Conservation (phyloP, 2,888 invertebrate genomes). For the Cerastoderma edule region DNA sequence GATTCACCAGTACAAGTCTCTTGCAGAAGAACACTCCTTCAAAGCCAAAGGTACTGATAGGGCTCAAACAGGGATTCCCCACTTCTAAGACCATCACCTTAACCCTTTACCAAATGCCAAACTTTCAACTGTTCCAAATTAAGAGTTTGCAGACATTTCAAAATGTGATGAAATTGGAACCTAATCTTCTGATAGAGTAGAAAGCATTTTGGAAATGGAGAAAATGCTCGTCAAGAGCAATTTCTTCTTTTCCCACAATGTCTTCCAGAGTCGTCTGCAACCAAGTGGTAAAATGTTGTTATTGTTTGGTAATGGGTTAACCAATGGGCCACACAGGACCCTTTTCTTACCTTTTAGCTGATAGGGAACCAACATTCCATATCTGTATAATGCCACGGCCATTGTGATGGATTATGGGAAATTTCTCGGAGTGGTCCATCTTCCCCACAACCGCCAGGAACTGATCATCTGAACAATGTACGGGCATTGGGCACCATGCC, state of each 20-base stretch:
- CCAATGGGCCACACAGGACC: not conserved
- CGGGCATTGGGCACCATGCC: slow-evolving; percentile 66
- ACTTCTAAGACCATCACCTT: no score
- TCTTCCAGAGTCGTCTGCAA: not conserved
- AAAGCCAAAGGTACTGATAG: no score
- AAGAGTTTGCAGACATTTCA: no score
- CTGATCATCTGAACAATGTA: slow-evolving; percentile 41
- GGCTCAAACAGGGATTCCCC: no score
- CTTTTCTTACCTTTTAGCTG: not conserved
- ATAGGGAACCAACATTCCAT: slow-evolving; percentile 48
- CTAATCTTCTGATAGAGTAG: no score
- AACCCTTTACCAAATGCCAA: no score
- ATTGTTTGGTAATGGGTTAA: not conserved
- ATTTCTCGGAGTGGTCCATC: slow-evolving; percentile 20
- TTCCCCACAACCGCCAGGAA: slow-evolving; percentile 61
- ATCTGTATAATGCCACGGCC: slow-evolving; percentile 62
- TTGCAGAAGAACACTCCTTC: no score
- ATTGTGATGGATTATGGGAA: slow-evolving; percentile 11
- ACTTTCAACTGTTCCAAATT: no score
- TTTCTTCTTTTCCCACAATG: slow-evolving; percentile 3
- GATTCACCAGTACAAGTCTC: no score
- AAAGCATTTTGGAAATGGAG: slow-evolving; percentile 9
- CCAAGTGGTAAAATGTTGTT: no score
- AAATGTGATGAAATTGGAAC: no score
- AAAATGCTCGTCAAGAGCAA: not conserved